Conservation (phyloP, 2,888 invertebrate species). For the Hesperia comma region DNA sequence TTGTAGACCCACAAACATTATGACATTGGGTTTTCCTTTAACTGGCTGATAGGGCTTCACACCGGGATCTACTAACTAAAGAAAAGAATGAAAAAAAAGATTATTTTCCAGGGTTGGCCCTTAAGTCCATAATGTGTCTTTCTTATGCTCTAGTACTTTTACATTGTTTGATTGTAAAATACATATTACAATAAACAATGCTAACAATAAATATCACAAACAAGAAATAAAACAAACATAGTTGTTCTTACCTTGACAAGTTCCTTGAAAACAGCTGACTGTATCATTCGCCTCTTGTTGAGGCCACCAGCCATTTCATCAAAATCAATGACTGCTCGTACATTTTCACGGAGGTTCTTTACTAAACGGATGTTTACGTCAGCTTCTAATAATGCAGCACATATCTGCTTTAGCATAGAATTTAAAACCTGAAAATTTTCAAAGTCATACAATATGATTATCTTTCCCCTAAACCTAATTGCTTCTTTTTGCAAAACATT, state of each 20-base stretch:
- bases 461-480: not conserved
- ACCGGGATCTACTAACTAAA: constrained; percentile 96
- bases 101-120: no score
- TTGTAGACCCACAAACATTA: constrained; percentile 99
- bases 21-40: constrained; percentile 97
- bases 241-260: constrained; percentile 91
- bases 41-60: constrained; percentile 98
- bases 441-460: not conserved
- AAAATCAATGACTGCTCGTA: constrained; percentile 98
- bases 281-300: constrained; percentile 99
- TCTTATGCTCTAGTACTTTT: no score
- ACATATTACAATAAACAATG: not conserved
- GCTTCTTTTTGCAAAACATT: not conserved
- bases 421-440: constrained; percentile 91
- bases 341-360: constrained; percentile 98
- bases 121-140: no score
- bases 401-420: constrained; percentile 99
- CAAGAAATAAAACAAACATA: not conserved
- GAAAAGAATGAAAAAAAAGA: not conserved
- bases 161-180: no score
- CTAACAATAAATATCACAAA: no score
- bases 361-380: constrained; percentile 98
- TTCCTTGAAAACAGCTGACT: constrained; percentile 99
- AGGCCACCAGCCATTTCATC: constrained; percentile 99
- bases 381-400: constrained; percentile 97